phyloP scores from a whole-genome alignment of 2,888 invertebrate species.

The Troglohyphantes excavatus region DNA sequence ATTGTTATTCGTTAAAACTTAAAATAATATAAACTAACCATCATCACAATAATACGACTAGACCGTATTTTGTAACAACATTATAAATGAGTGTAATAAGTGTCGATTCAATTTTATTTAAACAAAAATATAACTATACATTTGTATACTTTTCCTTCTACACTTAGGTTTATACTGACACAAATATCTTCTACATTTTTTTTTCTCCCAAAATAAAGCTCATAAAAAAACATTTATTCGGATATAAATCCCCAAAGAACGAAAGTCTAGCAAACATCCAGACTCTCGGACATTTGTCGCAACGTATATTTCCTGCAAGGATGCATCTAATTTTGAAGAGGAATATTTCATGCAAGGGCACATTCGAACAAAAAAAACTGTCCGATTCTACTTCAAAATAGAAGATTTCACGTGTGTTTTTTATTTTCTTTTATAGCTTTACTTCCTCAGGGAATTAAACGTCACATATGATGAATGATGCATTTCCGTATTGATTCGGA shows the following conservation, averaged over 20 bases:
- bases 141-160: too few species aligned
- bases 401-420: slow-evolving; percentile 5
- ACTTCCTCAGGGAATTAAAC: slow-evolving; percentile 70
- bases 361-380: slow-evolving; percentile 16
- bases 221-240: not conserved
- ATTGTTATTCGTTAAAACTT: too few species aligned
- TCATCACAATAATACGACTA: too few species aligned
- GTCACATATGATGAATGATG: slow-evolving; percentile 74
- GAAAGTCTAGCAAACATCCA: too few species aligned
- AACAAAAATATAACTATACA: too few species aligned
- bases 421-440: slow-evolving; percentile 21
- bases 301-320: not conserved
- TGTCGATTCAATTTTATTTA: too few species aligned
- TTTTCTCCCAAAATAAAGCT: not conserved
- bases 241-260: too few species aligned
- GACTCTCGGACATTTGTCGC: too few species aligned
- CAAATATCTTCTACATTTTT: not conserved
- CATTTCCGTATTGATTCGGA: slow-evolving; percentile 51
- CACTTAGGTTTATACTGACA: too few species aligned
- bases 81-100: too few species aligned
- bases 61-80: too few species aligned
- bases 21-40: too few species aligned
- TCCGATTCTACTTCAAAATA: slow-evolving; percentile 16
- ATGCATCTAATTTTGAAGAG: slow-evolving; percentile 37
- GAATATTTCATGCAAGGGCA: not conserved